Base-by-base conservation (phyloP, 1,140 invertebrate genomes). In the Papilio xuthus region DNA sequence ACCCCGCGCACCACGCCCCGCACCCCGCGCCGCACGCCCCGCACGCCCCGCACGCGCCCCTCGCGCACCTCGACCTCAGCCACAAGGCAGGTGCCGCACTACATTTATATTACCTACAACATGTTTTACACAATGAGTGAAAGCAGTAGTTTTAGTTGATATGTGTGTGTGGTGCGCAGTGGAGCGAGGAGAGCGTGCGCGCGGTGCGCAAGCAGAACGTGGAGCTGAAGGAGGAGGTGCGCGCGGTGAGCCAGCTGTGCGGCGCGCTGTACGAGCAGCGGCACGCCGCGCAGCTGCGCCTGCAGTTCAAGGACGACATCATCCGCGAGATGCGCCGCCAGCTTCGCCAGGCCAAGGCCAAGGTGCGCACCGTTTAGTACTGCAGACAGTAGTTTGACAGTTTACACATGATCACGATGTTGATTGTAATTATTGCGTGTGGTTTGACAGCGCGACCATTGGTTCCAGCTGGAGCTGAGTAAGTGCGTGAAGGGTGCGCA, bases 291-390 rank as follows among this genome's bases (percentile, higher is more conserved):
- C 73, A 77, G 23, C n/a, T 87, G n/a, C 80, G 84, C 4, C 79
- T 84, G n/a, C 81, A 84, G 74, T 91, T 93, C 86, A 87, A 89
- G 71, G 89, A 91, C 32, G 87, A 91, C 13, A 86, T 93, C 78
- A 88, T 92, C 42, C 82, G 83, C 1, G 90, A 92, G 84, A 91
- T 93, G 90, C 72, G 90, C 0, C 81, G 86, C 0, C 92, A 92
- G 80, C 84, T 93, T 42, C 82, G 86, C n/a, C 85, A 88, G 79
- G 90, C 92, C n/a, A 93, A 92, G 79, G 84, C 84, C 37, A 89
- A 92, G 89, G 92, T 92, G 37, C 37, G 20, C 37, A 13, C 50
- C n/a, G n/a, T n/a, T n/a, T n/a, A n/a, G n/a, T n/a, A n/a, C n/a
- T n/a, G n/a, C n/a, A n/a, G n/a, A n/a, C n/a, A n/a, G n/a, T n/a